Evolutionary conservation across 2,113 vertebrate species (phyloP), one percentile per base, ranked within the genome.

Genomic region (Hymenochirus boettgeri): DNA sequence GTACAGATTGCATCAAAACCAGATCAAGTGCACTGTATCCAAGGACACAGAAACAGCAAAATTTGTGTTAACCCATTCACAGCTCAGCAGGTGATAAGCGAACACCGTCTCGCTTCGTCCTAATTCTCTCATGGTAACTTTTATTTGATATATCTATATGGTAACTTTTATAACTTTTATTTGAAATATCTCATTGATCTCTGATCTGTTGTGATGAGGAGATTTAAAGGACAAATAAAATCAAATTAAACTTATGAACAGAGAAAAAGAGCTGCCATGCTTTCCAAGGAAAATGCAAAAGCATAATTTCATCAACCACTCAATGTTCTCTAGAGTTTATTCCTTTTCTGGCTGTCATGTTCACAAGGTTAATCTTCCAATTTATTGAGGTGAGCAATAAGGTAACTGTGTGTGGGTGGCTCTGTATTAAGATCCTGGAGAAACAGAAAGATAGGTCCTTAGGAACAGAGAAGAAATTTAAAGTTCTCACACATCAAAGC

Each of bases 331-430:
- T 35, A 35, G 3, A 13, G 33, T 7, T 35, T 35, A 3, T 12
- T 11, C 10, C 15, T 13, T 11, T 35, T 35, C 33, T 12, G 46
- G 10, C 6, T 48, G 18, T 18, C 8, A 22, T 23, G 7, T 42
- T 42, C 21, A 47, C 7, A 17, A 67, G 46, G 64, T 67, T 67
- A 67, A 67, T 67, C 55, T 42, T 27, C 39, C 55, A 58, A 58
- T 66, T 58, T 58, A 57, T 12, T 39, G 31, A 66, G 63, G 63
- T 57, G 55, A 66, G 29, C 45, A 37, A 25, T 19, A 27, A 66
- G 63, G 27, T 27, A 27, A 9, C 6, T 19, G 39, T n/a, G 64
- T 58, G 56, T 67, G 64, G 64, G 56, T 29, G 64, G 56, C 24
- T 23, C 2, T 15, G 24, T 26, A 45, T 39, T 52, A 29, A 23